Base-by-base conservation (phyloP, 1,140 invertebrate species). In the Anadara kagoshimensis region DNA sequence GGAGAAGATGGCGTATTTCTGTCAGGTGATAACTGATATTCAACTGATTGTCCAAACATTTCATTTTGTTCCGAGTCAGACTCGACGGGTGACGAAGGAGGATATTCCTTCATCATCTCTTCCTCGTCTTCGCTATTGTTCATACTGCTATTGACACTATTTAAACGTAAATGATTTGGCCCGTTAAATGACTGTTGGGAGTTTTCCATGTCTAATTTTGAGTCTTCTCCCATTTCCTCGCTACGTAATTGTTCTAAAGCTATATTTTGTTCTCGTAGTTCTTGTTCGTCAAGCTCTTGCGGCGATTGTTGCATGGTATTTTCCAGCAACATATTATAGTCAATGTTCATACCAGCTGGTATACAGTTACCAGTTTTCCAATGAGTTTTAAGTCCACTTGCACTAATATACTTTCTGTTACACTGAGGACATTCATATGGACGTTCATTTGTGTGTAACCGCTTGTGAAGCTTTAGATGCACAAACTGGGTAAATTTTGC, bases 401-500 rank as follows among this genome's bases (percentile, higher is more conserved):
- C 97, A 84, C 96, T 98, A 83, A 99, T 99, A 88, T 99, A 99
- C 97, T 90, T 99, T 97, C 86, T 95, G 94, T 81, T 83, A 68
- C 98, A 99, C 51, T 95, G 95, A 79, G 96, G 95, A 87, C 98
- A 99, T 58, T 97, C 97, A 90, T 97, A 99, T 2, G 98, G 98
- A 73, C 98, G 91, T 86, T 99, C 98, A 86, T 99, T 99, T 20
- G 97, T 99, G 90, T 99, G 98, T 70, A 99, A 90, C 69, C 98
- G 90, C 89, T 98, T 98, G 91, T 99, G 98, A 5, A 93, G 87
- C 90, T 99, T 99, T 49, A 99, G 91, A 89, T 99, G 98, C 20
- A 99, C 98, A 85, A 98, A 98, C 90, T 99, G 98, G 2, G 98
- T 99, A 90, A 99, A 99, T 88, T 97, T 98, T 58, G 98, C 96